These are phyloP conservation scores for Drosophila meridiana DNA, from an alignment of 2,888 invertebrate genomes.

Conservation along the genomic window DNA sequence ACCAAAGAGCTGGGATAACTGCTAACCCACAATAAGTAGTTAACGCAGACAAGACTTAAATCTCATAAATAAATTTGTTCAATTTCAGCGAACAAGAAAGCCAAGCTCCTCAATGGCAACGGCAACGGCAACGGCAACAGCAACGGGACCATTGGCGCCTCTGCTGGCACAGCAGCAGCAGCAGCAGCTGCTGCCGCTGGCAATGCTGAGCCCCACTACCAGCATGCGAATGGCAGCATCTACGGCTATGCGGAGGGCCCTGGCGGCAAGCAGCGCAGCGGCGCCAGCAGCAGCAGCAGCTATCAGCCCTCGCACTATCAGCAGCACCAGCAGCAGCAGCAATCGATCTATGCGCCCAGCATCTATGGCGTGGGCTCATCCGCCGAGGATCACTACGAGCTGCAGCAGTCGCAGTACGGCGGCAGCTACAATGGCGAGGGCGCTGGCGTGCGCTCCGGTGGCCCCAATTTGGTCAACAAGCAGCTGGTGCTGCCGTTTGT, in stretches of 20 bases:
- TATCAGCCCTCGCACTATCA: conserved; percentile 53
- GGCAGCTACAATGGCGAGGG: conserved; percentile 58
- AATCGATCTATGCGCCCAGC: conserved; percentile 70
- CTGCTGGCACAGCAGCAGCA: conserved; percentile 20
- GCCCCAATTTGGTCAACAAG: conserved; percentile 91
- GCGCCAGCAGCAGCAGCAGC: conserved; percentile 50
- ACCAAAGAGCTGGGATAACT: conserved; percentile 68
- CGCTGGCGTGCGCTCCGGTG: conserved; percentile 76
- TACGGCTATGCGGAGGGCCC: conserved; percentile 64
- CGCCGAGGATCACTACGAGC: conserved; percentile 82
- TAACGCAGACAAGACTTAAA: conserved; percentile 50
- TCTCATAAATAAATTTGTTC: conserved; percentile 84
- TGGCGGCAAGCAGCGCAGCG: conserved; percentile 48
- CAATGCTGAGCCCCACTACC: conserved; percentile 45
- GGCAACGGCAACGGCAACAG: conserved; percentile 28
- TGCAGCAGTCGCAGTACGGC: conserved; percentile 82
- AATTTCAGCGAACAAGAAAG: conserved; percentile 86
- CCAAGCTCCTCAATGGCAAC: conserved; percentile 85
- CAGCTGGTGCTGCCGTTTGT: conserved; percentile 95
- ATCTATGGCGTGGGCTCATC: conserved; percentile 72
- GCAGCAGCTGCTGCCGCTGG: conserved; percentile 13
- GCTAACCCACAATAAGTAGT: conserved; percentile 67
- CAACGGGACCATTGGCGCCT: conserved; percentile 27
- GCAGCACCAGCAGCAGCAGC: conserved; percentile 53
- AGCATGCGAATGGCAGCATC: conserved; percentile 36